Percentiles rank a stretch among this genome's conserved stretches.
These are phyloP conservation scores for Hydriomena furcata DNA, from an alignment of 2,888 invertebrate species.

Conservation along the genomic window DNA sequence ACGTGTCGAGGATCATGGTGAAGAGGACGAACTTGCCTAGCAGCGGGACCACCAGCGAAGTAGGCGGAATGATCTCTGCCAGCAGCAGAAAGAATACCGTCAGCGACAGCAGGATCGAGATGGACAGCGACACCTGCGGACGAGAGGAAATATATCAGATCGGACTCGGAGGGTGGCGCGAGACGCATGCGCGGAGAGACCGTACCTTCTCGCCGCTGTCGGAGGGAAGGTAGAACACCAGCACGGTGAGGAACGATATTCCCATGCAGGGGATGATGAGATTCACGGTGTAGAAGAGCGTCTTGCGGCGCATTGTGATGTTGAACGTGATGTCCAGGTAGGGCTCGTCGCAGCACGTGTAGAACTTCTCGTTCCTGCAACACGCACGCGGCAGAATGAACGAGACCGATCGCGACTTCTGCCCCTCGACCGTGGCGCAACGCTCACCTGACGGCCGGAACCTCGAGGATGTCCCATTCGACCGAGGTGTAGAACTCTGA, in stretches of 20 bases:
- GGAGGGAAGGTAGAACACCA: conserved; percentile 98
- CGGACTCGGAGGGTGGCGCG: not conserved
- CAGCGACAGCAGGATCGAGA: conserved; percentile 96
- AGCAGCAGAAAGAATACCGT: conserved; percentile 98
- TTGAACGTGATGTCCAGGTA: conserved; percentile 98
- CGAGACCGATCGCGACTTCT: no score
- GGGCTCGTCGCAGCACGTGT: conserved; percentile 98
- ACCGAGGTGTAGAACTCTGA: conserved; percentile 99
- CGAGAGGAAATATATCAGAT: conserved; percentile 34
- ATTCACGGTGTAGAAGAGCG: conserved; percentile 98
- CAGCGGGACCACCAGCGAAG: conserved; percentile 95
- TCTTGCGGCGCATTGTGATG: conserved; percentile 97
- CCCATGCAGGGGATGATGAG: conserved; percentile 98
- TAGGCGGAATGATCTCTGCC: conserved; percentile 86
- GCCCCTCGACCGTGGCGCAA: not conserved
- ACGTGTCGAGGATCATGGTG: conserved; percentile 97
- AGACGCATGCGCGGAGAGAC: not conserved
- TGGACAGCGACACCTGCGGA: conserved; percentile 92
- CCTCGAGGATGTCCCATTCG: conserved; percentile 99
- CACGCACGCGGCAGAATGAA: not conserved
- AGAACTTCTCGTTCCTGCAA: conserved; percentile 93
- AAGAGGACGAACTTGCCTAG: conserved; percentile 97
- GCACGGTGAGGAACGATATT: conserved; percentile 97
- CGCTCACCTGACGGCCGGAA: conserved; percentile 92
- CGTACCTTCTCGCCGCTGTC: conserved; percentile 96